Base-by-base conservation (phyloP, 1,140 invertebrate species). In the Drosophila ogumai region DNA sequence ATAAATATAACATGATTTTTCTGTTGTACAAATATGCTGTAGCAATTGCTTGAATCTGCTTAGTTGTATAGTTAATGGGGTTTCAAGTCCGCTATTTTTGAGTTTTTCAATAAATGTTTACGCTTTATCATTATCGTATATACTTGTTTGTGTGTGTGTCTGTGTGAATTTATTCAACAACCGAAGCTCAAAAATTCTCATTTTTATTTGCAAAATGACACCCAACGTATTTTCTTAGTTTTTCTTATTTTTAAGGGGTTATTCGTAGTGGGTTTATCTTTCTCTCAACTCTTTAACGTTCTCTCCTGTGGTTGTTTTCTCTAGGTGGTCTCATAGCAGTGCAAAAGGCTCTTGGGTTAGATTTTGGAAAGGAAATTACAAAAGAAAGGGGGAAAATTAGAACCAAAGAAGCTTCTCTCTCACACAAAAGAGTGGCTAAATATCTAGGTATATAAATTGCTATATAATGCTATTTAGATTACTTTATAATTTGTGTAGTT, bases 271-370 rank as follows among this genome's bases (percentile, higher is more conserved):
- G 71, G 67, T 15, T 66, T 61, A 25, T 32, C 22, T 58, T 63
- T 75, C 17, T 46, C 44, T 7, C 1, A 44, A 69, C 43, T 75
- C 28, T 17, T 50, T 19, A 54, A 59, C 25, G 43, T 58, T 68
- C 68, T 65, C 65, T 67, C 50, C 46, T 66, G 74, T 57, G 68
- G 67, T 75, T 73, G 41, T 79, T 79, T 80, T 84, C 63, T 90
- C 85, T 90, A 90, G 85, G 85, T 90, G 85, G 85, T 90, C 79
- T 90, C 73, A 78, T 90, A 90, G 85, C 85, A 90, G 85, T 90
- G 85, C 85, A 90, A 90, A 90, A 90, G 85, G 85, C 85, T 68
- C 87, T 77, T 65, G 56, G 59, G 65, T 58, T 75, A 15, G 59
- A 5, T 55, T 63, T 61, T 10, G 31, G 10, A 6, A 15, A 17